Evolutionary conservation across 2,113 vertebrate species (phyloP).

Genomic region (Periophthalmodon schlosseri): DNA sequence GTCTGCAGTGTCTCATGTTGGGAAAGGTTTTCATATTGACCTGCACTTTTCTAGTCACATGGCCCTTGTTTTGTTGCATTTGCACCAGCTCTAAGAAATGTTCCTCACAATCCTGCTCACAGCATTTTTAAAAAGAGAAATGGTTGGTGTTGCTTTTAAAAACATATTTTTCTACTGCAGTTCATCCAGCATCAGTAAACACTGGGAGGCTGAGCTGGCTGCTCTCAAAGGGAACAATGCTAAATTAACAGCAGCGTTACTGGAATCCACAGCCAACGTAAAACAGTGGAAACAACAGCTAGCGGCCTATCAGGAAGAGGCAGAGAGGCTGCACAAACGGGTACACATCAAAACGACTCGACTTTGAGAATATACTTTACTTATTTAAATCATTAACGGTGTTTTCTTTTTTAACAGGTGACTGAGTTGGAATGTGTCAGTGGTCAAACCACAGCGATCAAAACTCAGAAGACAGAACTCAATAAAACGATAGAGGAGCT

Average conservation of each 20-base stretch:
- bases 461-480: conserved; percentile 93
- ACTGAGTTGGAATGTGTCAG: conserved; percentile 97
- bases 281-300: conserved; percentile 99
- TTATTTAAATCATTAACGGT: conserved; percentile 15
- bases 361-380: not conserved
- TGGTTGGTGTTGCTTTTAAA: not conserved
- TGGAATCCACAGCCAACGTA: conserved; percentile 97
- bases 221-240: conserved; percentile 97
- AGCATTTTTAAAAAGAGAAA: not conserved
- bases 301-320: conserved; percentile 94
- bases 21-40: not conserved
- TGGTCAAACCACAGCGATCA: conserved; percentile 89
- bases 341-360: conserved; percentile 52
- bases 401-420: conserved; percentile 77
- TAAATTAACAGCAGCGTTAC: conserved; percentile 95
- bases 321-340: conserved; percentile 93
- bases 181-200: conserved; percentile 83
- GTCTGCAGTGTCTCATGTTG: not conserved
- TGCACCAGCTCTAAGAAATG: not conserved
- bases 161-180: conserved; percentile 32
- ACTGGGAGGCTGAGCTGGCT: conserved; percentile 96
- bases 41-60: not conserved
- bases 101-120: not conserved
- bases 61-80: not conserved
- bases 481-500: conserved; percentile 97